A percentile compares a stretch with the other conserved stretches of the same genome.
phyloP scores from a whole-genome alignment of 2,888 invertebrate species.

The Clistopyga incitator region DNA sequence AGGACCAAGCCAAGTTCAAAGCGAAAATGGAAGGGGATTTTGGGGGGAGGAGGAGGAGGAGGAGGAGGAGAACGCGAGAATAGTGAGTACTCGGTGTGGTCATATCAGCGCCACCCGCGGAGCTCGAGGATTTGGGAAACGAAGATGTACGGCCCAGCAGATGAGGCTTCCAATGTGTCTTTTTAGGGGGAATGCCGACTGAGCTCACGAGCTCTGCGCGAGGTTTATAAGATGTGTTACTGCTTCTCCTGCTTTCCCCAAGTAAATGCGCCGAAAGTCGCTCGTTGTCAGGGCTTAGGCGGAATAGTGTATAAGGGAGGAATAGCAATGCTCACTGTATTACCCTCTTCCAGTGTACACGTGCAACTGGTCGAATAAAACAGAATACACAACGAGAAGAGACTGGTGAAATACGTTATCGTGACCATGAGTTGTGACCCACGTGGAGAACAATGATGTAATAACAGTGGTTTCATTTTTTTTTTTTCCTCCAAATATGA shows the following conservation, averaged over 20 bases:
- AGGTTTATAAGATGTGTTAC: constrained; percentile 54
- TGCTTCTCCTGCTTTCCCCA: constrained; percentile 29
- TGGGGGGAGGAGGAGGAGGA: constrained; percentile 11
- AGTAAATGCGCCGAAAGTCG: constrained; percentile 44
- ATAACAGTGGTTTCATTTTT: too few species aligned
- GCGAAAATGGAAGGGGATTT: constrained; percentile 26
- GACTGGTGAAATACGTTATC: constrained; percentile 43
- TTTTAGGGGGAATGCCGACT: constrained; percentile 31
- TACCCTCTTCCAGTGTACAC: constrained; percentile 55
- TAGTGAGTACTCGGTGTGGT: not conserved
- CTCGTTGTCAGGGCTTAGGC: constrained; percentile 60
- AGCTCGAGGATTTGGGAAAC: constrained; percentile 53
- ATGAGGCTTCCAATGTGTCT: constrained; percentile 36
- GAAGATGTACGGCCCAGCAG: constrained; percentile 56
- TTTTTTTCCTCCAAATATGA: too few species aligned
- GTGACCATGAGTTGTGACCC: not conserved
- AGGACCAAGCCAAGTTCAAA: constrained; percentile 17
- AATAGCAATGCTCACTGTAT: constrained; percentile 55
- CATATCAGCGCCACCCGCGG: constrained; percentile 22
- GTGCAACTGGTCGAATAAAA: constrained; percentile 38
- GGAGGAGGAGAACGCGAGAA: constrained; percentile 20
- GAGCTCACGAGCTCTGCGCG: constrained; percentile 45
- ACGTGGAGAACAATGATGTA: too few species aligned
- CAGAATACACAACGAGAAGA: constrained; percentile 31
- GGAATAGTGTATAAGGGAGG: constrained; percentile 30